Evolutionary conservation across 1,140 invertebrate genomes (phyloP).

Genomic region (Ceratoteleas bidentatus): DNA sequence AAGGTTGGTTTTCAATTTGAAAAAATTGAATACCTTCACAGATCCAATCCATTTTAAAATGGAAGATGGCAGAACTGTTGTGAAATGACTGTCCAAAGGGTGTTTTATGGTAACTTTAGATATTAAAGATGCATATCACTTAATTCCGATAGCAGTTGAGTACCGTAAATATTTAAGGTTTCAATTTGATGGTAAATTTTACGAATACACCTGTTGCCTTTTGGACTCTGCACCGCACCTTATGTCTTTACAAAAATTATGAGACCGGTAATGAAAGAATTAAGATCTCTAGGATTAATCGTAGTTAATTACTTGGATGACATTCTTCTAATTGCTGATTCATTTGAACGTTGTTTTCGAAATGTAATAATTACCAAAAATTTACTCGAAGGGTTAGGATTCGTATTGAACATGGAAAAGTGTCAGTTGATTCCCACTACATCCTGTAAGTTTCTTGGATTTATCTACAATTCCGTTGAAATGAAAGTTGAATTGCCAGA

Average conservation of each 20-base stretch:
- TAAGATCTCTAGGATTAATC: not conserved
- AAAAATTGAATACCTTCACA: not conserved
- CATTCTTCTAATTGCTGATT: not conserved
- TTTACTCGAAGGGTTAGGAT: not conserved
- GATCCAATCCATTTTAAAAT: not conserved
- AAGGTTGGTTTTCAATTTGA: no score
- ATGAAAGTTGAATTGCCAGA: not conserved
- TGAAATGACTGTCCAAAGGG: not conserved
- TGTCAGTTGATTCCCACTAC: not conserved
- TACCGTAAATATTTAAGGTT: not conserved
- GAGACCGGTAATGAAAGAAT: no score
- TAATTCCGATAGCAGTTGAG: not conserved
- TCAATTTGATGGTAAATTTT: not conserved
- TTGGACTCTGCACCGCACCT: no score
- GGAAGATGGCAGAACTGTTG: no score
- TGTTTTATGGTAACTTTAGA: not conserved
- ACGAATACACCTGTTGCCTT: slow-evolving; percentile 5
- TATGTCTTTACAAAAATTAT: no score
- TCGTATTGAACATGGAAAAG: not conserved
- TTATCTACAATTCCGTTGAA: not conserved
- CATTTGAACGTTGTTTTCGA: not conserved
- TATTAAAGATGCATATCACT: no score
- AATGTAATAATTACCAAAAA: not conserved
- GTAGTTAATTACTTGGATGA: slow-evolving; percentile 1
- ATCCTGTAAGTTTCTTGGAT: not conserved